These are phyloP conservation scores for Fringilla coelebs DNA, from an alignment of 2,797 vertebrate species.

Conservation along the genomic window DNA sequence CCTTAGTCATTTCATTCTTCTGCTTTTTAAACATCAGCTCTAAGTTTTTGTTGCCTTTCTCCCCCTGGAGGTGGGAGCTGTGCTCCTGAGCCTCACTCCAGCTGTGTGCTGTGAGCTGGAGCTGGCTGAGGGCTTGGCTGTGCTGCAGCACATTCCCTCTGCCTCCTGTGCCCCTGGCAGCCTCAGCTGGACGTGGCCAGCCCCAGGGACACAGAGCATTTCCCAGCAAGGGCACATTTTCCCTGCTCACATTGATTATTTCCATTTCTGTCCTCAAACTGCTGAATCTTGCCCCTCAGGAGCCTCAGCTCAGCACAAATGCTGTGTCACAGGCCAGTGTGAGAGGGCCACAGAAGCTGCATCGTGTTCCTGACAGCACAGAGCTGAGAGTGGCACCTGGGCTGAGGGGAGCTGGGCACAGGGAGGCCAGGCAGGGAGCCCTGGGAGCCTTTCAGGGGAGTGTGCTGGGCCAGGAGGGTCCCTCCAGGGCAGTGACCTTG, in stretches of 20 bases:
- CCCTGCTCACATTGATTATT: accelerated
- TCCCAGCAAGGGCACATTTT: not conserved
- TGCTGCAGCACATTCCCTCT: not conserved
- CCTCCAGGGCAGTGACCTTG: not conserved
- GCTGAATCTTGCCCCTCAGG: not conserved
- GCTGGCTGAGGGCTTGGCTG: not conserved
- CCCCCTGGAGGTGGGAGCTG: not conserved
- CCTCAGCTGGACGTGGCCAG: not conserved
- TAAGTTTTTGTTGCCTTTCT: not conserved
- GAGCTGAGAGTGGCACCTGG: not conserved
- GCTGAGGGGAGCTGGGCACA: not conserved
- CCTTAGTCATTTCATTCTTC: not conserved
- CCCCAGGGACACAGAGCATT: not conserved
- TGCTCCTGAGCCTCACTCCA: not conserved
- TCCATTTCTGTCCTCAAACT: not conserved
- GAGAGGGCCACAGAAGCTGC: not conserved
- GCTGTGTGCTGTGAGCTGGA: not conserved
- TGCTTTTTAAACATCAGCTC: not conserved
- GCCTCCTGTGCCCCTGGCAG: not conserved
- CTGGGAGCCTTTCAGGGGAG: accelerated
- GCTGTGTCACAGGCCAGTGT: not conserved
- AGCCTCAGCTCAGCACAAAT: not conserved
- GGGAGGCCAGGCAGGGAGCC: not conserved
- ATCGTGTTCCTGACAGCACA: not conserved
- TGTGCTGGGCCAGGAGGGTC: not conserved